Conservation (phyloP, 2,113 vertebrate species). For the Aldabrachelys gigantea region DNA sequence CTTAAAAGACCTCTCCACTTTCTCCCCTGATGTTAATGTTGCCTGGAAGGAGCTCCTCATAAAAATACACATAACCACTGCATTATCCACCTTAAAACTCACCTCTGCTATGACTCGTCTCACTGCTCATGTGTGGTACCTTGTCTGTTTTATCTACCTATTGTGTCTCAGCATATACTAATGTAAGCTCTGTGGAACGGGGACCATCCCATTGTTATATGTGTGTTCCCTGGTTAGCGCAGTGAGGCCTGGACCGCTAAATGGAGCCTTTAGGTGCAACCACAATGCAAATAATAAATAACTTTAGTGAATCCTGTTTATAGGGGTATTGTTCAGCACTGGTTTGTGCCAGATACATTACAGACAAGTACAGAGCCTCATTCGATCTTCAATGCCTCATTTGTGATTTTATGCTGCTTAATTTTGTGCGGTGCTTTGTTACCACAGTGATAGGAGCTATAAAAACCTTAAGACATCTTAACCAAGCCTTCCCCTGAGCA, state of each 20-base stretch:
- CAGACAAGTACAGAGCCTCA: not conserved
- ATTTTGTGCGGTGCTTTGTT: slow-evolving; percentile 17
- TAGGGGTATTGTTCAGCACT: not conserved
- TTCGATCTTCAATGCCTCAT: not conserved
- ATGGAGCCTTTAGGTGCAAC: not conserved
- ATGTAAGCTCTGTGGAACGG: not conserved
- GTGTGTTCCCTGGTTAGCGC: not conserved
- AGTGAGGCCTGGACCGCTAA: not conserved
- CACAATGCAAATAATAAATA: not conserved
- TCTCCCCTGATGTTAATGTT: not conserved
- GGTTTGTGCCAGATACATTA: not conserved
- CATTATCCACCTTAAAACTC: slow-evolving; percentile 38
- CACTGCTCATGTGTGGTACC: not conserved
- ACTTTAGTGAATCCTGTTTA: not conserved
- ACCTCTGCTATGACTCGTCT: not conserved
- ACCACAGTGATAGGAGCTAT: slow-evolving; percentile 52
- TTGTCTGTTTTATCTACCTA: not conserved
- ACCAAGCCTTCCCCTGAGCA: not conserved
- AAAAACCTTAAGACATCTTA: slow-evolving; percentile 8
- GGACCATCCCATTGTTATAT: not conserved
- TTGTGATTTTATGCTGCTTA: not conserved
- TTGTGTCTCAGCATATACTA: not conserved
- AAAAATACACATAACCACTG: slow-evolving; percentile 16
- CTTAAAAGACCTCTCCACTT: not conserved
- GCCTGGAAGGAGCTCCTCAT: slow-evolving; percentile 20